phyloP scores from a whole-genome alignment of 2,888 invertebrate genomes.

The Tachina lurida region DNA sequence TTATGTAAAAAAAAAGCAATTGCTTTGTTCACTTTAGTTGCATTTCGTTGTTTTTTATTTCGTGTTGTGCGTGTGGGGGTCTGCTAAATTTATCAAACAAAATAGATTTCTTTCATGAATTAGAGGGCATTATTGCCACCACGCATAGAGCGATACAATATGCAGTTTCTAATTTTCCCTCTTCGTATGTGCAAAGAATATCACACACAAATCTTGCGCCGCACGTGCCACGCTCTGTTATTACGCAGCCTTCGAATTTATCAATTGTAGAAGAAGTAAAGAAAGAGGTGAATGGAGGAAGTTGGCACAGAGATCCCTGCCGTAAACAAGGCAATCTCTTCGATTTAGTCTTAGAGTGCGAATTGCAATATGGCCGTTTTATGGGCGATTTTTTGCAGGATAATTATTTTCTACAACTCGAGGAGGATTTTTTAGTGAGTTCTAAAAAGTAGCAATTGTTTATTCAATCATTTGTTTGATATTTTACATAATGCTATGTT shows the following conservation, averaged over 20 bases:
- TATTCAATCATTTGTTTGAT: neutral
- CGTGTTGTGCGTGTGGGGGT: conserved; percentile 11
- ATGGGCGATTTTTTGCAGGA: conserved; percentile 80
- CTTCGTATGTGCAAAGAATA: conserved; percentile 31
- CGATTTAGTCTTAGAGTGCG: conserved; percentile 79
- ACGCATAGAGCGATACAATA: conserved; percentile 73
- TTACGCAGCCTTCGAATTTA: neutral
- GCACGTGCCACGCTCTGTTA: neutral
- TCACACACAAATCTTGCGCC: conserved; percentile 1
- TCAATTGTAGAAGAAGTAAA: neutral
- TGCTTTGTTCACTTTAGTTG: conserved; percentile 53
- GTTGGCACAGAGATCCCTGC: conserved; percentile 14
- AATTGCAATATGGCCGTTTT: conserved; percentile 77
- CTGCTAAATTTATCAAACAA: conserved; percentile 71
- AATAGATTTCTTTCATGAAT: conserved; percentile 79
- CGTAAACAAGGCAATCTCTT: conserved; percentile 73
- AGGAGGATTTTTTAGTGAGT: conserved; percentile 80
- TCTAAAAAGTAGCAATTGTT: neutral
- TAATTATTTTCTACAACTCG: conserved; percentile 79
- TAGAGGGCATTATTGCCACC: conserved; percentile 74
- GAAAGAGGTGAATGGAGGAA: neutral
- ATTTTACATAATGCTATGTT: neutral
- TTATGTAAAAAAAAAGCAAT: conserved; percentile 39
- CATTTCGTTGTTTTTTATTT: conserved; percentile 36
- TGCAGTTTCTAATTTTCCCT: conserved; percentile 43